Base-by-base conservation (phyloP, 2,888 invertebrate species). In the Lypha dubia region DNA sequence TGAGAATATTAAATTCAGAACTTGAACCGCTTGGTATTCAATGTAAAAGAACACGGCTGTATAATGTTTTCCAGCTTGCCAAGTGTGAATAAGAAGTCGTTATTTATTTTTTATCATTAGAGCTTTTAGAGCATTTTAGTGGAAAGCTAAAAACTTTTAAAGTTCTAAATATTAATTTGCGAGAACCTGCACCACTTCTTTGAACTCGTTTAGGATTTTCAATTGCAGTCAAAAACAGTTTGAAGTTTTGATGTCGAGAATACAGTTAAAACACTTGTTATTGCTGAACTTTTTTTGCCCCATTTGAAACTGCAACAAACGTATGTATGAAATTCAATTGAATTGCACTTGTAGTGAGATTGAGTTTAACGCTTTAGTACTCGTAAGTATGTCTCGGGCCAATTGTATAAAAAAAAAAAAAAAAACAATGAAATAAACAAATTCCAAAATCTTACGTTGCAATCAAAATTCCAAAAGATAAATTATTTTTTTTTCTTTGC, bases 381-480 rank as follows among this genome's bases (percentile, higher is more conserved):
- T 28, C 32, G 44, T 20, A 77, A 68, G 73, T 81, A 56, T 81
- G 73, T 83, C 68, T 79, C 79, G 67, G 46, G 83, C 60, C 70
- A 60, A 32, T 56, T 68, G 24, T 51, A 8, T 24, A 24, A 41
- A 49, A 38, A 38, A 8, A 53, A 53, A 4, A 51, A 65, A 46
- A 13, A 15, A 8, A 46, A 15, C 13, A 24, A 51, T 46, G 15
- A 60, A 35, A 46, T 38, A 51, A 73, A 70, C 56, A 70, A 70
- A 74, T 74, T 74, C 71, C 65, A 74, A 77, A 79, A 75, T 79
- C 71, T 79, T 79, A 28, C 75, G 65, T 76, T 73, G 76, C 80
- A 84, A 84, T 84, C 75, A 76, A 84, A 84, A 77, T 84, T 84
- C 81, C 76, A 81, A 81, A 84, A 74, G 38, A 38, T 24, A 56